Conservation (phyloP, 2,797 vertebrate genomes). For the Thunnus albacares region DNA sequence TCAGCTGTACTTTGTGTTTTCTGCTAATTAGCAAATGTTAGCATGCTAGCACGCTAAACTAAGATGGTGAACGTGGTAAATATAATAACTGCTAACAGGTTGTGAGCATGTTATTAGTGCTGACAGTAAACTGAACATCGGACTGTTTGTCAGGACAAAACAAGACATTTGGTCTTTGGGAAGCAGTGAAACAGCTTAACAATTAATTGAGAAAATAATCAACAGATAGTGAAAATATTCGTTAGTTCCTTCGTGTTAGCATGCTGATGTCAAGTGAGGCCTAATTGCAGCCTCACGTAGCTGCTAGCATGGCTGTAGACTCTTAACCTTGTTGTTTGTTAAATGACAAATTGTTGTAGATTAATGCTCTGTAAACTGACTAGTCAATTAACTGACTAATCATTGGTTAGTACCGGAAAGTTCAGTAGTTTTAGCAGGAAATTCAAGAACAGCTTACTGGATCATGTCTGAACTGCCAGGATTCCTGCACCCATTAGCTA, state of each 20-base stretch:
- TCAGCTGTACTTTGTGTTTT: neutral
- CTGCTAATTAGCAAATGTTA: neutral
- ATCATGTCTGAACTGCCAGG: neutral
- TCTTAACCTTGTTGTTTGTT: neutral
- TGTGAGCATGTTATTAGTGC: neutral
- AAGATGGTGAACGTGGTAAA: neutral
- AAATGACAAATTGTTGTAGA: neutral
- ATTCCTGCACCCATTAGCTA: neutral
- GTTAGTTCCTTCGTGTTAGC: too few relatives aligned
- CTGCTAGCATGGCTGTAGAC: too few relatives aligned
- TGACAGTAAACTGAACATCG: too few relatives aligned
- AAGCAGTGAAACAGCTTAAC: too few relatives aligned
- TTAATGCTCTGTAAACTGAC: neutral
- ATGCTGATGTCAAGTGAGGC: too few relatives aligned
- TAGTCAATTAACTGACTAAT: neutral
- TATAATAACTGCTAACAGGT: too few relatives aligned
- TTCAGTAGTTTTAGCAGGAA: neutral
- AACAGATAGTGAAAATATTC: too few relatives aligned
- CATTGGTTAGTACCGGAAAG: neutral
- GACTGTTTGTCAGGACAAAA: too few relatives aligned
- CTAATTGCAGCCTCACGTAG: too few relatives aligned
- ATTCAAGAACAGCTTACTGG: neutral
- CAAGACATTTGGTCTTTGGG: too few relatives aligned
- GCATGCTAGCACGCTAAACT: accelerated
- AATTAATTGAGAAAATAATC: too few relatives aligned